These are phyloP conservation scores for Hyaena hyaena DNA, from an alignment of 2,113 vertebrate species.

Conservation along the genomic window DNA sequence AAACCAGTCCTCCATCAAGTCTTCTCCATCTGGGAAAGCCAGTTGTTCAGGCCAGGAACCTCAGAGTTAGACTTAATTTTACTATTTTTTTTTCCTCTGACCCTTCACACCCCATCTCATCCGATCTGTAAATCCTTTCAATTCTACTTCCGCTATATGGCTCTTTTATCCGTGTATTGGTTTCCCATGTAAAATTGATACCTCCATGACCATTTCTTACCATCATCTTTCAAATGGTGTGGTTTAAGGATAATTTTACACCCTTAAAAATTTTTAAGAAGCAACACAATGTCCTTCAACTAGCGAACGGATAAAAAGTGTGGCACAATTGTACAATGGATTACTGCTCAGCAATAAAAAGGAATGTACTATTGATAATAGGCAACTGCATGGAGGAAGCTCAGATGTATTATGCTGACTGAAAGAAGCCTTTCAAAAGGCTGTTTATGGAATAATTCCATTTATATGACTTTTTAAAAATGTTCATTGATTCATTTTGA, in stretches of 20 bases:
- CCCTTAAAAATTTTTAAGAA: background rate
- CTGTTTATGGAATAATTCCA: background rate
- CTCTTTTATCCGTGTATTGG: background rate
- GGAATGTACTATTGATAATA: background rate
- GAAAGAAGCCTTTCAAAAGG: slow-evolving; percentile 23
- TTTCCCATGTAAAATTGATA: background rate
- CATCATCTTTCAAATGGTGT: background rate
- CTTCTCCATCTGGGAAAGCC: slow-evolving; percentile 8
- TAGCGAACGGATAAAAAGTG: slow-evolving; percentile 16
- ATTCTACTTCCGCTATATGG: background rate
- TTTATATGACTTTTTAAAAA: slow-evolving; percentile 8
- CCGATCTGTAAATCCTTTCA: background rate
- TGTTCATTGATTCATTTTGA: background rate
- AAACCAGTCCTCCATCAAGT: background rate
- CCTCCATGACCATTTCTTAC: background rate
- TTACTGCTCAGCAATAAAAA: background rate
- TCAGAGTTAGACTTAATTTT: background rate
- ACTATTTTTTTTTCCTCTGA: slow-evolving; percentile 20
- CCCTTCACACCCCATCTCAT: background rate
- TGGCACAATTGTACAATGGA: background rate
- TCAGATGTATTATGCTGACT: background rate
- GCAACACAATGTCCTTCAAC: background rate
- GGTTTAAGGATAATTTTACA: background rate
- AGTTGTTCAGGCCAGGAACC: background rate
- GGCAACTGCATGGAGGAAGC: background rate